phyloP scores from a whole-genome alignment of 2,888 invertebrate species.

The Gibbula magus region DNA sequence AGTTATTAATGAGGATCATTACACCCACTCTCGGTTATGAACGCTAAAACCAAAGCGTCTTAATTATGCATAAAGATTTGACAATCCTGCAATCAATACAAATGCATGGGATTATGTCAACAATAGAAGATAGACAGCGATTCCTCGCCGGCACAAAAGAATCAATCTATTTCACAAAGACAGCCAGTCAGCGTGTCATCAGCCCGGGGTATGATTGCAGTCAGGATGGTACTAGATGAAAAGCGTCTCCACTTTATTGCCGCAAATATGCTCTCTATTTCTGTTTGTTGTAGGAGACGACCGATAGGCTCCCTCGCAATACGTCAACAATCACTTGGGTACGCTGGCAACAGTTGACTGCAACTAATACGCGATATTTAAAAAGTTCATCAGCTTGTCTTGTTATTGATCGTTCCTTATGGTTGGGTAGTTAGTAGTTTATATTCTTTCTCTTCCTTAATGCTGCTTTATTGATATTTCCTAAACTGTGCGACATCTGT shows the following conservation, averaged over 20 bases:
- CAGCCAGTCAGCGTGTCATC: not conserved
- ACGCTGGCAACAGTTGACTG: no score
- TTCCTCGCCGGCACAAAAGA: not conserved
- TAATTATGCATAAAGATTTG: slow-evolving; percentile 24
- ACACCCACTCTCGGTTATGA: not conserved
- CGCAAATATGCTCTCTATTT: no score
- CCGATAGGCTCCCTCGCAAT: no score
- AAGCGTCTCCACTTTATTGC: not conserved
- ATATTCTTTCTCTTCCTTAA: no score
- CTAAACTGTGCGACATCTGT: no score
- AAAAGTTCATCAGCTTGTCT: no score
- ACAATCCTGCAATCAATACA: slow-evolving; percentile 12
- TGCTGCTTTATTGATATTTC: no score
- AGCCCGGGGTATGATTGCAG: not conserved
- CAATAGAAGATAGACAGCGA: not conserved
- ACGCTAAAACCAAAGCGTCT: slow-evolving; percentile 7
- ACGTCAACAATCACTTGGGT: no score
- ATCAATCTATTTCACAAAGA: slow-evolving; percentile 3
- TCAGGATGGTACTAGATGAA: not conserved
- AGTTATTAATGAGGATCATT: not conserved
- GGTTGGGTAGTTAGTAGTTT: no score
- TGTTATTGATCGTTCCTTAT: no score
- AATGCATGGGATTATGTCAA: not conserved
- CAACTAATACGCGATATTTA: no score
- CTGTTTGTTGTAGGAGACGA: no score